Evolutionary conservation across 2,888 invertebrate species (phyloP), one percentile per base, ranked within the genome.

Genomic region (Cerastis leucographa): DNA sequence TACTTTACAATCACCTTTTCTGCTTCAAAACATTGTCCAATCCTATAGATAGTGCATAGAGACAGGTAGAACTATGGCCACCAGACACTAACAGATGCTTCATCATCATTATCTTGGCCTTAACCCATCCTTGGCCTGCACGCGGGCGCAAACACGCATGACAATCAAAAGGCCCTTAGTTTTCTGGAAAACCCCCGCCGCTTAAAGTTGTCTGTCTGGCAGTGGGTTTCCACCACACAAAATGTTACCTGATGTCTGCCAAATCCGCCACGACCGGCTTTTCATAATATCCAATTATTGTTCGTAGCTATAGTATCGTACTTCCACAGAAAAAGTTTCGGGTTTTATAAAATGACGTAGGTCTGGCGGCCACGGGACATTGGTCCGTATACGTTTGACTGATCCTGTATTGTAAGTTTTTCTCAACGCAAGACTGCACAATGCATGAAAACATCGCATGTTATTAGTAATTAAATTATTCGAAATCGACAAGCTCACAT

Each of bases 381-480:
- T 56, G 56, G 6, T 25, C 25, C 56, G 25, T 25, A 25, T 7
- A 56, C 25, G 25, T 56, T 25, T 29, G 17, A 56, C 25, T 25
- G 1, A 56, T 17, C 25, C 25, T 56, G 6, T 29, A 72, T 5
- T 2, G 44, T 75, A 51, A 19, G 17, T 4, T 54, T 64, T 64
- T 54, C 17, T 17, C n/a, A 44, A 22, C 25, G 64, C 62, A 44
- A 44, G 56, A 22, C 19, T 40, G 42, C 42, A n/a, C 25, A 59
- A 61, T 35, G 35, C 46, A 46, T 42, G n/a, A 44, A 44, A 66
- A 62, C 14, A 44, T 71, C 54, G 71, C 71, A 77, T 72, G 69
- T 42, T 40, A n/a, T 62, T 40, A 12, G 12, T 12, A 44, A 7
- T 61, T 51, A 14, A 71, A 56, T 59, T 44, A 67, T 29, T 59